These are phyloP conservation scores for Fragum fragum DNA, from an alignment of 2,888 invertebrate species.

Conservation along the genomic window DNA sequence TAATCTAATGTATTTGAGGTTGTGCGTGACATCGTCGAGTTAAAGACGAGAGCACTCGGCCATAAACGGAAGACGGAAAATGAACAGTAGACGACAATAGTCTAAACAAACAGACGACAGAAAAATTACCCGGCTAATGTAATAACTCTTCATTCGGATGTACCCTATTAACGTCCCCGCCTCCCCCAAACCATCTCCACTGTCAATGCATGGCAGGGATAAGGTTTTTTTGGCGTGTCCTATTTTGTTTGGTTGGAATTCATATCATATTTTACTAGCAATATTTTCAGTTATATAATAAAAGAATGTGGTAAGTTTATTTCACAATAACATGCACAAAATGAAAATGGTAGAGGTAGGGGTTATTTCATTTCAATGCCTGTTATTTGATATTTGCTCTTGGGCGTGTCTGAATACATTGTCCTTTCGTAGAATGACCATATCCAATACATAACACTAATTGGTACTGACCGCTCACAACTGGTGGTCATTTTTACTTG, in stretches of 20 bases:
- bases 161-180: background rate
- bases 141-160: constrained; percentile 35
- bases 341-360: too few relatives aligned
- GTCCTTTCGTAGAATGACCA: constrained; percentile 15
- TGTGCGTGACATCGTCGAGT: constrained; percentile 44
- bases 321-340: too few relatives aligned
- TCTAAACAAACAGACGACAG: constrained; percentile 52
- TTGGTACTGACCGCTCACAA: constrained; percentile 57
- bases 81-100: constrained; percentile 52
- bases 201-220: background rate
- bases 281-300: too few relatives aligned
- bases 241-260: too few relatives aligned
- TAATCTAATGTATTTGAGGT: constrained; percentile 27
- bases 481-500: constrained; percentile 64
- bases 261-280: too few relatives aligned
- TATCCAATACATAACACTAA: constrained; percentile 53
- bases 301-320: too few relatives aligned
- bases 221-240: too few relatives aligned
- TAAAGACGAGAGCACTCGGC: constrained; percentile 39
- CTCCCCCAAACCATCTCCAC: background rate
- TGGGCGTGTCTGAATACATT: constrained; percentile 5
- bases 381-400: constrained; percentile 13
- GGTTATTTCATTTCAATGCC: constrained; percentile 7
- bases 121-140: constrained; percentile 43
- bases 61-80: constrained; percentile 39